Percentiles rank a stretch among this genome's conserved stretches.
phyloP scores from a whole-genome alignment of 2,888 invertebrate genomes.

The Volucella bombylans region DNA sequence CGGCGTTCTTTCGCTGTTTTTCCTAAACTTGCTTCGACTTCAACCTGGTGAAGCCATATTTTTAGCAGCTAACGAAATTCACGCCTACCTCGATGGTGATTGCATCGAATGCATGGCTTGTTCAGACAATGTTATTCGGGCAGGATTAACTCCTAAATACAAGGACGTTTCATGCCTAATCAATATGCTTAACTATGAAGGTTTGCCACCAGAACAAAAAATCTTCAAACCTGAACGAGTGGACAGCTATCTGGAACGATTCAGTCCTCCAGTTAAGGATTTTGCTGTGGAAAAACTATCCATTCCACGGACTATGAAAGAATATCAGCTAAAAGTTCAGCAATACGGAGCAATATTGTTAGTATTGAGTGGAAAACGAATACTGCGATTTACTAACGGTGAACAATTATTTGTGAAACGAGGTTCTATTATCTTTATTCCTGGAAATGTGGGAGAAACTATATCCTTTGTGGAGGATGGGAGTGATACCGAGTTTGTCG shows the following conservation, averaged over 20 bases:
- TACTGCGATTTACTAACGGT: conserved; percentile 81
- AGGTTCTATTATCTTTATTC: conserved; percentile 87
- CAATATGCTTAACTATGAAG: conserved; percentile 91
- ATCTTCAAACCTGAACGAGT: conserved; percentile 85
- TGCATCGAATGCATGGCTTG: conserved; percentile 99
- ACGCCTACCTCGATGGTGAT: conserved; percentile 98
- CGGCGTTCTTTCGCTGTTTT: conserved; percentile 95
- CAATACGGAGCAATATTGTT: conserved; percentile 90
- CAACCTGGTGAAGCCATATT: conserved; percentile 95
- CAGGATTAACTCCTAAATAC: conserved; percentile 97
- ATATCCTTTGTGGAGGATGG: conserved; percentile 80
- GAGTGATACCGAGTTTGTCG: conserved; percentile 82
- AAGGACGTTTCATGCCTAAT: conserved; percentile 95
- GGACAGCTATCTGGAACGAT: conserved; percentile 84
- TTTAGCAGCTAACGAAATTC: conserved; percentile 95
- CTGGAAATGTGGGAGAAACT: conserved; percentile 80
- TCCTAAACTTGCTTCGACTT: conserved; percentile 93
- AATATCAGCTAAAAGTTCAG: conserved; percentile 86
- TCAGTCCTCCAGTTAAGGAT: conserved; percentile 94
- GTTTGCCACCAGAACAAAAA: conserved; percentile 85
- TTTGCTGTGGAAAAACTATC: conserved; percentile 93
- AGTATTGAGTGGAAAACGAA: conserved; percentile 85
- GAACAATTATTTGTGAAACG: conserved; percentile 83
- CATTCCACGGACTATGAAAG: conserved; percentile 83
- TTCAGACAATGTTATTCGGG: conserved; percentile 98